These are phyloP conservation scores for Parapsyche elsis DNA, from an alignment of 1,140 invertebrate genomes.

Conservation along the genomic window DNA sequence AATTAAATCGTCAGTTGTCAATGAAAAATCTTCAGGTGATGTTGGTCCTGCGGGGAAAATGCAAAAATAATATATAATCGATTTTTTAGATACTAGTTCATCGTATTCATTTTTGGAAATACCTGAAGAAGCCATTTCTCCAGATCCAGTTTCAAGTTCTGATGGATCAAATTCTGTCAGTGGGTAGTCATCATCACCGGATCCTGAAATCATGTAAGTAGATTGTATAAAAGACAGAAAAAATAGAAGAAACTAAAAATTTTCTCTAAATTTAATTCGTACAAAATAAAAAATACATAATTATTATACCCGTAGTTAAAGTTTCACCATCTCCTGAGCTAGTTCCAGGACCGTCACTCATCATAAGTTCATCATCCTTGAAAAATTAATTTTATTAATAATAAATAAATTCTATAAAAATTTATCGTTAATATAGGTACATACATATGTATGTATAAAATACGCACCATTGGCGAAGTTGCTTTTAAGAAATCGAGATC, in stretches of 20 bases:
- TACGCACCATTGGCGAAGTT: slow-evolving; percentile 48
- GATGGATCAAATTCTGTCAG: background rate
- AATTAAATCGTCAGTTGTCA: too few species aligned
- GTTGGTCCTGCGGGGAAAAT: too few species aligned
- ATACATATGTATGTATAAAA: background rate
- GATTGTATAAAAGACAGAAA: too few species aligned
- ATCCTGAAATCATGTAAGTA: background rate
- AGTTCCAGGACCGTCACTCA: slow-evolving; percentile 45
- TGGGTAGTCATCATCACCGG: background rate
- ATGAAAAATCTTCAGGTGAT: too few species aligned
- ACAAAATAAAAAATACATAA: background rate
- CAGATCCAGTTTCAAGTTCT: slow-evolving; percentile 11
- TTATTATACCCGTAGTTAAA: background rate
- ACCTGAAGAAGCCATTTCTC: background rate
- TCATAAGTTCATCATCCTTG: slow-evolving; percentile 50
- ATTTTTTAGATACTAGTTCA: too few species aligned
- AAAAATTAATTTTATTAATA: background rate
- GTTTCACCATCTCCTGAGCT: slow-evolving; percentile 14
- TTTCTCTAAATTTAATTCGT: too few species aligned
- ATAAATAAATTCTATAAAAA: background rate
- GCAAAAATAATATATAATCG: too few species aligned
- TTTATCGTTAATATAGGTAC: background rate
- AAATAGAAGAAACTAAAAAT: too few species aligned
- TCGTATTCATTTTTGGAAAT: too few species aligned
- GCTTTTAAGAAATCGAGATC: slow-evolving; percentile 62